A percentile compares a stretch with the other conserved stretches of the same genome.
Evolutionary conservation across 2,888 invertebrate species (phyloP).

Genomic region (Pocota personata): DNA sequence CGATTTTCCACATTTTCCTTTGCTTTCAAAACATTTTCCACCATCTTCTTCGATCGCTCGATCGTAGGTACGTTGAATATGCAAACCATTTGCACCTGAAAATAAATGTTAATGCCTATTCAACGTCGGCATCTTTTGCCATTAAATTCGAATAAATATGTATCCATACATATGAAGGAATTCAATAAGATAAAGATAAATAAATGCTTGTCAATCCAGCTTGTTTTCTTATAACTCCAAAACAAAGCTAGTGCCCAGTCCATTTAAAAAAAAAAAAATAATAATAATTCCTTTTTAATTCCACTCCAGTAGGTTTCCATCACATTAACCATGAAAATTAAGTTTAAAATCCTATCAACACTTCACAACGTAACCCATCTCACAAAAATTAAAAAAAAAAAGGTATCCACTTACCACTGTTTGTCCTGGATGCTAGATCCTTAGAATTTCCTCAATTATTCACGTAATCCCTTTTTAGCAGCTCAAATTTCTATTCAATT

Average conservation of each 20-base stretch:
- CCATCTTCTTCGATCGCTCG: too few relatives aligned
- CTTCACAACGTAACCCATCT: background rate
- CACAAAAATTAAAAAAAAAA: background rate
- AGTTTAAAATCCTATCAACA: background rate
- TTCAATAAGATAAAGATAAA: too few relatives aligned
- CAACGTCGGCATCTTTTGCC: too few relatives aligned
- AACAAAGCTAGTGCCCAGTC: background rate
- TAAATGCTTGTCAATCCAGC: too few relatives aligned
- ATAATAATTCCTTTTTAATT: background rate
- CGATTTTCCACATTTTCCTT: too few relatives aligned
- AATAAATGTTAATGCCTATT: too few relatives aligned
- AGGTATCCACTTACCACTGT: constrained; percentile 32
- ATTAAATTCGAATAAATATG: too few relatives aligned
- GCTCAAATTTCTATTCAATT: constrained; percentile 29
- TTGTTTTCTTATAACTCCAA: background rate
- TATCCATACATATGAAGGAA: too few relatives aligned
- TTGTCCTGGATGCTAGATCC: constrained; percentile 10
- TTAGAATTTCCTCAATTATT: constrained; percentile 21
- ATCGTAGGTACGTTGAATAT: background rate
- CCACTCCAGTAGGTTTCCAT: constrained; percentile 13
- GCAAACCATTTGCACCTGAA: background rate
- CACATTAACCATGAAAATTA: background rate
- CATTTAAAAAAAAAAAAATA: background rate
- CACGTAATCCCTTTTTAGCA: constrained; percentile 60
- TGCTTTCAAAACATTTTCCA: too few relatives aligned